Evolutionary conservation across 2,888 invertebrate genomes (phyloP), one percentile per base, ranked within the genome.

Genomic region (Cheilosia vernalis): DNA sequence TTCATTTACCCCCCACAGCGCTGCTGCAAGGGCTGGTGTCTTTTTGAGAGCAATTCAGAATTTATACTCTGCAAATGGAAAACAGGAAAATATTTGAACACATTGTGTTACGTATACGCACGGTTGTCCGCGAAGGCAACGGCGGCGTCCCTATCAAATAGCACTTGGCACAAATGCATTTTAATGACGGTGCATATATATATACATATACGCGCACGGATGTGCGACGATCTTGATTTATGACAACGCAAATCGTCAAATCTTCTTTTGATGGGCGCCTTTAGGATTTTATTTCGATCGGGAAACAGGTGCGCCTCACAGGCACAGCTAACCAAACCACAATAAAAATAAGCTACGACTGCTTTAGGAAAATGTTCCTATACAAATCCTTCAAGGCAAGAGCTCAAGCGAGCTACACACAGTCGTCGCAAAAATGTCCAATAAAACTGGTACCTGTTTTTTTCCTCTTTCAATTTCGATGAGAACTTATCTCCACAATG

Each of bases 101-200:
- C 61, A 72, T 56, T 78, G 44, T 70, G 69, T 70, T 58, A 64
- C 44, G 27, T 73, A 60, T 66, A 80, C 61, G 81, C 64, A 70
- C 21, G 17, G 66, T 30, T 33, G 17, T 37, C 56, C 42, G 42
- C 42, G n/a, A 17, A 55, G 19, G 19, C 10, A 21, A 55, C 30
- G n/a, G 21, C 27, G 47, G 42, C 27, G 64, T 51, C 27, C 67
- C 60, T 76, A 79, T 84, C 84, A 76, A 84, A 84, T 69, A 66
- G 53, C 84, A 66, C 64, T 84, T 74, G 67, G 58, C 44, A 53
- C 84, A 80, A 84, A 80, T 74, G 58, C 84, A 84, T 74, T 79
- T 83, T 74, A 74, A 84, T 76, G 69, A 42, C 69, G 24, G 73
- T 33, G 58, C 60, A 58, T 64, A 64, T 60, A 70, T 60, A 70